Base-by-base conservation (phyloP, 64 coral and sea anemone genomes). In the Montipora sp. region DNA sequence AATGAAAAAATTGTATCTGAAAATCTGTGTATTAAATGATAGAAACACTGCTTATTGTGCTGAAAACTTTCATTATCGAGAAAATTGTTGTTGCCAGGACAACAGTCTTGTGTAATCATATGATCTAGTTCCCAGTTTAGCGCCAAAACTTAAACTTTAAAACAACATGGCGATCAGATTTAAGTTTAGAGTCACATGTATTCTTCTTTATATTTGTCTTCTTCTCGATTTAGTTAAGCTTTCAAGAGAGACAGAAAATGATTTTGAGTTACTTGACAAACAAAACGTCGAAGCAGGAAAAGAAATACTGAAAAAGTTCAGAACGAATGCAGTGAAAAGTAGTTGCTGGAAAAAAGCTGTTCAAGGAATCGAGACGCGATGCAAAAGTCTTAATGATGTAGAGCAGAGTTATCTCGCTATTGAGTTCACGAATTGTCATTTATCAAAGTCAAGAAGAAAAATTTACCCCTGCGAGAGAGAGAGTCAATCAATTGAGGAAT, bases 381-480 rank as follows among this genome's bases (percentile, higher is more conserved):
- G 98, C 49, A 99, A 90, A 58, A 94, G 86, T 57, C 81, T 99
- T 24, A 91, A 92, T 69, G 98, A 99, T 51, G 86, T 96, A 49
- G 98, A 99, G 81, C 98, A 99, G 59, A 99, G 98, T 79, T 96
- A 96, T 73, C 89, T 99, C 45, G 98, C 98, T 47, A 90, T 99
- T 13, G 94, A 88, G 45, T 99, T 99, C 75, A 92, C 98, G 3
- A 99, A 99, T 69, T 99, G 98, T 11, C 98, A 99, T 77, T 77
- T 99, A 2, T 83, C 95, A 43, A 99, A 96, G 70, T 99, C 98
- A n/a, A 89, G 98, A n/a, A 96, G 91, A 46, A 93, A 81, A 78
- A 94, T 82, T 0, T 99, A 96, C 51, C 85, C 92, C 47, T 99
- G 98, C 9, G 88, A 84, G 21, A 91, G 94, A 22, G 74, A 92